Base-by-base conservation (phyloP, 1,140 invertebrate species). In the Ridgeia piscesae region DNA sequence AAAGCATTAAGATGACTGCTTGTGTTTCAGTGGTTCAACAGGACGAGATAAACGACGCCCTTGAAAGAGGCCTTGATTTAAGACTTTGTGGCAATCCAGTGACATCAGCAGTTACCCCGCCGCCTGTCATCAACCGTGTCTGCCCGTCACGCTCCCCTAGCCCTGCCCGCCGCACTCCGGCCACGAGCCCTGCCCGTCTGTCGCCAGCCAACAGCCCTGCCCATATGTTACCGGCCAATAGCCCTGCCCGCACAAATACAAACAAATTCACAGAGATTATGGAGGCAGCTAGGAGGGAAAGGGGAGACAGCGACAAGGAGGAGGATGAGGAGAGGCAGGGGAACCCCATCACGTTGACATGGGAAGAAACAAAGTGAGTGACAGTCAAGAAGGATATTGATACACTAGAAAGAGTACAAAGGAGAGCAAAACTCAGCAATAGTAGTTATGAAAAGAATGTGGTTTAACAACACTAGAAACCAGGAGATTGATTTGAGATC, bases 321-420 rank as follows among this genome's bases (percentile, higher is more conserved):
- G 58, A 31, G 58, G 27, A 17, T 4, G 58, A 77, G 2, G 88
- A 1, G 88, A 9, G 9, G 58, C 21, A 35, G 77, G 35, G 4
- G 58, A 92, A 58, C 11, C 92, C 92, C 31, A 58, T 34, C 58
- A 92, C 88, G 9, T 27, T 93, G 92, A 92, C 93, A 77, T 88
- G 92, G 89, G 92, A 92, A 58, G 92, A 93, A 92, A 93, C 93
- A 50, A 93, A 93, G 58, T 77, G 58, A 77, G 58, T 77, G 11
- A n/a, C n/a, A n/a, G 42, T 42, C 42, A 42, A 42, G 4, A 42
- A 6, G 42, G 42, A 11, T 6, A 42, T 6, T 42, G 11, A 42
- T 6, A 42, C 11, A 42, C 11, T 11, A n/a, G n/a, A n/a, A n/a
- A n/a, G n/a, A n/a, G n/a, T n/a, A n/a, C n/a, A n/a, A n/a, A n/a